Conservation (phyloP, 1,140 invertebrate species). For the Ruditapes philippinarum region DNA sequence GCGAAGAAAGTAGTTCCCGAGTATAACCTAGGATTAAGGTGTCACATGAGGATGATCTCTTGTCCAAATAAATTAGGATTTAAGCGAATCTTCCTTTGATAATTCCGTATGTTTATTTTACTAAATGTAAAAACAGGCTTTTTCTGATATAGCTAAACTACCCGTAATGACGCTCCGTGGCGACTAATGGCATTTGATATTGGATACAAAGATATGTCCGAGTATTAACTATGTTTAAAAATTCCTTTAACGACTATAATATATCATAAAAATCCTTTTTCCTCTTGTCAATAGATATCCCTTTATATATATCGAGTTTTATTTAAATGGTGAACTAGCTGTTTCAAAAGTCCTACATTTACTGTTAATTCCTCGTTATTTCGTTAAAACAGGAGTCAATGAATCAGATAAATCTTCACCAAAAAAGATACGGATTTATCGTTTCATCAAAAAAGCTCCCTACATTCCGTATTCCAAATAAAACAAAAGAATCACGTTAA, state of each 20-base stretch:
- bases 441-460: background rate
- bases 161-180: background rate
- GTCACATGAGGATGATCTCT: constrained; percentile 30
- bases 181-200: background rate
- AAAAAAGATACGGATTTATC: background rate
- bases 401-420: no score
- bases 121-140: constrained; percentile 17
- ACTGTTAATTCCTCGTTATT: no score
- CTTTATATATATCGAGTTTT: no score
- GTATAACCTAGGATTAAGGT: constrained; percentile 46
- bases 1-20: constrained; percentile 26
- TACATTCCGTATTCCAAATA: background rate
- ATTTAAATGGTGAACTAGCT: no score
- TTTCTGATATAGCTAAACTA: background rate
- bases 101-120: constrained; percentile 41
- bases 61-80: constrained; percentile 58
- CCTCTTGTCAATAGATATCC: background rate
- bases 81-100: constrained; percentile 53
- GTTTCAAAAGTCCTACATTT: no score
- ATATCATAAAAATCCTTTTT: background rate
- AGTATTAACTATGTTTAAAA: constrained; percentile 10
- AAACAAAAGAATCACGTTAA: background rate
- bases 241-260: background rate
- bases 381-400: no score
- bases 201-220: background rate